These are phyloP conservation scores for Pitta sordida DNA, from an alignment of 2,113 vertebrate genomes.

Conservation along the genomic window DNA sequence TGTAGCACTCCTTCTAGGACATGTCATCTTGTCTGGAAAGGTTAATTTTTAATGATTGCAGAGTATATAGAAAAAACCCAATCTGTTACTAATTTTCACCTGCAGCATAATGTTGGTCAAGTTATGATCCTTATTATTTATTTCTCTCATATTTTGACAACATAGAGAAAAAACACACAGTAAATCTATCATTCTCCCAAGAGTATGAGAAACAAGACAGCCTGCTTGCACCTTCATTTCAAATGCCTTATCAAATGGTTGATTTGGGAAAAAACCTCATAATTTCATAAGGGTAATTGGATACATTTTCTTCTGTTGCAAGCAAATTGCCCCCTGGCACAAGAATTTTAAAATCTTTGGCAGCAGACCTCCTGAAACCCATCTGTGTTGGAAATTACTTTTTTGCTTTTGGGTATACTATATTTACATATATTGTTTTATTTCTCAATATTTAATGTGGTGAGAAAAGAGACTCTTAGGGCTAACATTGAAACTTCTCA, in stretches of 20 bases:
- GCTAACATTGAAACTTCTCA: background rate
- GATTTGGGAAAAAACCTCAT: conserved; percentile 42
- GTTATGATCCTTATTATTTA: background rate
- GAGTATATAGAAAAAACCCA: background rate
- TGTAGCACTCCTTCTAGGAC: background rate
- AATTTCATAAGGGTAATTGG: conserved; percentile 58
- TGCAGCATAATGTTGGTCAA: background rate
- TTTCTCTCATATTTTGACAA: background rate
- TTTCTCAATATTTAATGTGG: conserved; percentile 64
- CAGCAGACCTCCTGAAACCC: conserved; percentile 58
- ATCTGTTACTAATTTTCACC: background rate
- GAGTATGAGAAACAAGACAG: background rate
- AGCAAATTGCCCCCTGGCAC: conserved; percentile 53
- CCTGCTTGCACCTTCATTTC: conserved; percentile 32
- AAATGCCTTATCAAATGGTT: conserved; percentile 38
- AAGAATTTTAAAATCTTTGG: conserved; percentile 62
- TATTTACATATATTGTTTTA: conserved; percentile 70
- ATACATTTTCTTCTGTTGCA: conserved; percentile 59
- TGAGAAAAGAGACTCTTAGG: conserved; percentile 40
- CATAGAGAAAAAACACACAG: background rate
- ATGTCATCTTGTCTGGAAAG: background rate
- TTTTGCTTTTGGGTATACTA: conserved; percentile 66
- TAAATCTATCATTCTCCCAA: background rate
- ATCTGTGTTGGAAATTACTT: conserved; percentile 72
- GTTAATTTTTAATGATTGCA: background rate